Conservation (phyloP, 1,140 invertebrate species). For the Eumaeus atala region DNA sequence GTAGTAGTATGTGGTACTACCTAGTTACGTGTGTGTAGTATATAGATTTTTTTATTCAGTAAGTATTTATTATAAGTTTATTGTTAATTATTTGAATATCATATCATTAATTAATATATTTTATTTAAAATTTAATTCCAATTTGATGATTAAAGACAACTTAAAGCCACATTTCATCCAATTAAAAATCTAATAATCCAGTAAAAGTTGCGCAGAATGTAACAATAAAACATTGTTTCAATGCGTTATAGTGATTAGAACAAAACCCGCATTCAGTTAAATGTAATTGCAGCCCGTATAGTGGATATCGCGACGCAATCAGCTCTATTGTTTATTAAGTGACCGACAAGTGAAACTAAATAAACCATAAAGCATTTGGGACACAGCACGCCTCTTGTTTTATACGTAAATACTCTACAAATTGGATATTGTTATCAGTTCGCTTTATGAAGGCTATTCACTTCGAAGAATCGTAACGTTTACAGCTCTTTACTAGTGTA, state of each 20-base stretch:
- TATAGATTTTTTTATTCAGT: too few relatives aligned
- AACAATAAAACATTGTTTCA: conserved; percentile 5
- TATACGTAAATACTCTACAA: conserved; percentile 18
- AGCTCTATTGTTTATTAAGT: conserved; percentile 68
- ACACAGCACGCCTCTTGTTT: conserved; percentile 45
- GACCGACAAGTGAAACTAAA: conserved; percentile 63
- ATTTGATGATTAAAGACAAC: too few relatives aligned
- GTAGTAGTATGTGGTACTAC: too few relatives aligned
- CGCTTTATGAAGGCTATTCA: too few relatives aligned
- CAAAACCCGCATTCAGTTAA: conserved; percentile 67
- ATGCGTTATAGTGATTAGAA: conserved; percentile 40
- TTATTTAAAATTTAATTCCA: too few relatives aligned
- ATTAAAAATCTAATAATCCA: background rate
- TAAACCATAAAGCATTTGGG: conserved; percentile 47
- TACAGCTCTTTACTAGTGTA: too few relatives aligned
- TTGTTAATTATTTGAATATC: too few relatives aligned
- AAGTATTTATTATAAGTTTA: too few relatives aligned
- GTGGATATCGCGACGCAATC: conserved; percentile 66
- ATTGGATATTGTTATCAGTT: background rate
- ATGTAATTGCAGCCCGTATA: conserved; percentile 70
- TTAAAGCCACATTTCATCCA: too few relatives aligned
- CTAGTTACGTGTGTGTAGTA: too few relatives aligned
- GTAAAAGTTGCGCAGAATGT: conserved; percentile 1
- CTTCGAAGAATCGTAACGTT: too few relatives aligned
- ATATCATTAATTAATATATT: too few relatives aligned